Evolutionary conservation across 2,888 invertebrate species (phyloP).

Genomic region (Criorhina ranunculi): DNA sequence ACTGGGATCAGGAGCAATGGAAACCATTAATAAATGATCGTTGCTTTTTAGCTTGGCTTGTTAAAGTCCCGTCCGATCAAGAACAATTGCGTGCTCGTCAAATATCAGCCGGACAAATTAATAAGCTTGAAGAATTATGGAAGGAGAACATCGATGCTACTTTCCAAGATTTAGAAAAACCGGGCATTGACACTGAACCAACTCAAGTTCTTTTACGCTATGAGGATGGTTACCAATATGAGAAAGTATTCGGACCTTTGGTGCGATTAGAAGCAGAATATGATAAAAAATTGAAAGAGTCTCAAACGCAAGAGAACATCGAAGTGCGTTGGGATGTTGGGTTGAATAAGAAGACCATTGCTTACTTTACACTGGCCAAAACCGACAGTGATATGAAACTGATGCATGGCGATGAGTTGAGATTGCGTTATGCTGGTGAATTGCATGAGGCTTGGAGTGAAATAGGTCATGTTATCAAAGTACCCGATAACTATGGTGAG

Average conservation of each 20-base stretch:
- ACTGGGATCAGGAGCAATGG: slow-evolving; percentile 99
- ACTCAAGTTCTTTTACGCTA: slow-evolving; percentile 92
- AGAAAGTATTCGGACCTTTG: slow-evolving; percentile 98
- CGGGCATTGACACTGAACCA: slow-evolving; percentile 98
- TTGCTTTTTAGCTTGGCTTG: slow-evolving; percentile 98
- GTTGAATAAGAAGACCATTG: slow-evolving; percentile 98
- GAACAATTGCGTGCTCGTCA: slow-evolving; percentile 98
- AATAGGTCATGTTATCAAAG: slow-evolving; percentile 98
- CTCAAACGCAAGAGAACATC: slow-evolving; percentile 98
- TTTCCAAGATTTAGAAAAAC: slow-evolving; percentile 98
- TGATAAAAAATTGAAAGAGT: slow-evolving; percentile 98
- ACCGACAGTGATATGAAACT: slow-evolving; percentile 99
- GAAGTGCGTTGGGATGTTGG: slow-evolving; percentile 99
- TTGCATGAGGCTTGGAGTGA: slow-evolving; percentile 98
- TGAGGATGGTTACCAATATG: slow-evolving; percentile 99
- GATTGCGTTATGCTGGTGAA: slow-evolving; percentile 96
- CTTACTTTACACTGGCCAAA: slow-evolving; percentile 98
- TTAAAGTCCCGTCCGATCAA: slow-evolving; percentile 98
- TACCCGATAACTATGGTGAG: slow-evolving; percentile 98
- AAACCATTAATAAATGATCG: slow-evolving; percentile 98
- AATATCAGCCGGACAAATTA: slow-evolving; percentile 98
- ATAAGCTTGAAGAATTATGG: slow-evolving; percentile 99
- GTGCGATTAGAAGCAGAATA: slow-evolving; percentile 99
- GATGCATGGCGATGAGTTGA: slow-evolving; percentile 99
- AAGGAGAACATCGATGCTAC: slow-evolving; percentile 99